Evolutionary conservation across 2,888 invertebrate species (phyloP), one percentile per base, ranked within the genome.

Genomic region (Chrysotoxum bicinctum): DNA sequence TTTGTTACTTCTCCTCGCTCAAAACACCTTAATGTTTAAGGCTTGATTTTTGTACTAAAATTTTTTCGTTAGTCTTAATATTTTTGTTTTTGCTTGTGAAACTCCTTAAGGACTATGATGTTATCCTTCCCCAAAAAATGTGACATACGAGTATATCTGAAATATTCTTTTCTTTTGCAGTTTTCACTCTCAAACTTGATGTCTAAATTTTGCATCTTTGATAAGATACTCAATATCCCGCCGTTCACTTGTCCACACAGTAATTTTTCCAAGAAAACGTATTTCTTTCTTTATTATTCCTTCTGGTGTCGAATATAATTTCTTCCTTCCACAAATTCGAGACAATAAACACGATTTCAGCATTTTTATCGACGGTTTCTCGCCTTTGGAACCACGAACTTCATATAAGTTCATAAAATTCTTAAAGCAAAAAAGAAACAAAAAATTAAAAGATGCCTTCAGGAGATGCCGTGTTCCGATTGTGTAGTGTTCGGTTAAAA

Each of bases 301-400:
- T 35, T 12, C 58, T 58, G 58, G 58, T 58, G 35, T 58, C 35
- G 58, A 35, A 58, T 14, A 37, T 37, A 58, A 58, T 37, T 58
- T 56, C 12, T 21, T 58, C 21, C 8, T 58, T 21, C 37, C 58
- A 58, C 37, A 21, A 56, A 58, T 37, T 58, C 35, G 58, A 37
- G 9, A 58, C 35, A 58, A 58, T 58, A 37, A 58, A 58, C 58
- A 58, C 35, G 58, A 58, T 21, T 35, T 37, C 58, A 58, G 21
- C 58, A 58, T 58, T 58, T 58, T 58, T 58, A 58, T 58, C 58
- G 35, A 21, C 58, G 35, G 14, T 58, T 58, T 58, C 58, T 58
- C 58, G 58, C 58, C 21, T 50, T 23, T 14, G 19, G 19, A 19
- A 35, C 32, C 9, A 58, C 35, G 56, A 5, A 16, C 16, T 7